Conservation (phyloP, 2,888 invertebrate species). For the Cremastinae sp. region DNA sequence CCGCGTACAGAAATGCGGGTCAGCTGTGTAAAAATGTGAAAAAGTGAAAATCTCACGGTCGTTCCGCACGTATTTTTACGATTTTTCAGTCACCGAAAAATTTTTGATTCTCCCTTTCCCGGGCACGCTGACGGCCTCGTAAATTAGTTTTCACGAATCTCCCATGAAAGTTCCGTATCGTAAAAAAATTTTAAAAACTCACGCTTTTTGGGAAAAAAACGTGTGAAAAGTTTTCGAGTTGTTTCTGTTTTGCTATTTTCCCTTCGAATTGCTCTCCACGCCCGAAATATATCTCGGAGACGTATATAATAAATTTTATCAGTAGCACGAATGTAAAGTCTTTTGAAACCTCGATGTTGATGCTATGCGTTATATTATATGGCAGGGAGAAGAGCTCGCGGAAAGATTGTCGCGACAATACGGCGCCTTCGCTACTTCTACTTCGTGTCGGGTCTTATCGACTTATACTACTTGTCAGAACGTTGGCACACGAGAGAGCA, state of each 20-base stretch:
- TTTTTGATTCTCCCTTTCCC: neutral
- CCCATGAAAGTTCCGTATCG: neutral
- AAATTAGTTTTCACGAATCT: neutral
- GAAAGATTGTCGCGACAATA: conserved; percentile 45
- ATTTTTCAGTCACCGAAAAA: conserved; percentile 7
- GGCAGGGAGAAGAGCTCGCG: neutral
- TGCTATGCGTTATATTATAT: neutral
- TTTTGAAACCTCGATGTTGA: neutral
- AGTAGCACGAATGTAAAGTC: conserved; percentile 3
- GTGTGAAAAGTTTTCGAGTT: neutral
- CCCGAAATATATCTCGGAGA: neutral
- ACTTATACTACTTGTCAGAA: conserved; percentile 41
- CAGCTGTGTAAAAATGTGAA: conserved; percentile 2
- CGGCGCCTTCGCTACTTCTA: conserved; percentile 52
- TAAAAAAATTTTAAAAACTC: neutral
- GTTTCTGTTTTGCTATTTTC: neutral
- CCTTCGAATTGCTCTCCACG: neutral
- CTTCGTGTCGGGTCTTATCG: conserved; percentile 42
- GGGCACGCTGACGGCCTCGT: neutral
- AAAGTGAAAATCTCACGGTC: conserved; percentile 23
- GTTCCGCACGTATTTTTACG: conserved; percentile 29
- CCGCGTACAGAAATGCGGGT: conserved; percentile 4
- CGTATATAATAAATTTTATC: neutral
- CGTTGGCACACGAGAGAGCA: conserved; percentile 6
- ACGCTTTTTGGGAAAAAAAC: neutral